Percentiles rank a stretch among this genome's conserved stretches.
phyloP scores from a whole-genome alignment of 2,888 invertebrate genomes.

The Rambutsinella grinnellia region DNA sequence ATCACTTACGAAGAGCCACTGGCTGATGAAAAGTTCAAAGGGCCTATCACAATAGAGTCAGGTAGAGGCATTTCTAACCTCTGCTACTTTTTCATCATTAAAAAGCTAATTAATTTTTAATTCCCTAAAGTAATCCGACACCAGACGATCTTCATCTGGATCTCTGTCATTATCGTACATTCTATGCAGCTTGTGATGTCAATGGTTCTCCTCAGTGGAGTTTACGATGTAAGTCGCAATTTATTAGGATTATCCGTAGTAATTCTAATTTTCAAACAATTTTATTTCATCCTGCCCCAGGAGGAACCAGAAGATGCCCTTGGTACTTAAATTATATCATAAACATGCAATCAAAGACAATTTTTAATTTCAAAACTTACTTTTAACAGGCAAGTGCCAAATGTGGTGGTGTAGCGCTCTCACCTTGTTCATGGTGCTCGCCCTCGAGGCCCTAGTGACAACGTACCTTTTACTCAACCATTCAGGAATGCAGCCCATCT shows the following conservation, averaged over 20 bases:
- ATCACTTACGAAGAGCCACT: slow-evolving; percentile 47
- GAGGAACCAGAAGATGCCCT: slow-evolving; percentile 59
- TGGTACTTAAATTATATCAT: too few relatives aligned
- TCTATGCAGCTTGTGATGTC: slow-evolving; percentile 60
- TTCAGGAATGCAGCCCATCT: slow-evolving; percentile 60
- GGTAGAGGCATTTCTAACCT: slow-evolving; percentile 24
- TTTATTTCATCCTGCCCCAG: slow-evolving; percentile 19
- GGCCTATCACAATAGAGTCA: slow-evolving; percentile 58
- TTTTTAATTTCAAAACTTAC: too few relatives aligned
- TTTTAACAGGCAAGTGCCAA: slow-evolving; percentile 63
- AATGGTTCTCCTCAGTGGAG: slow-evolving; percentile 54
- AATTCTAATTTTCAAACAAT: not conserved
- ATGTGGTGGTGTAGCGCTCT: slow-evolving; percentile 61
- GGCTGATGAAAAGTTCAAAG: slow-evolving; percentile 41
- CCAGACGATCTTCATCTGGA: slow-evolving; percentile 55
- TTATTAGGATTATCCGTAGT: not conserved
- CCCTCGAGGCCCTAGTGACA: slow-evolving; percentile 52
- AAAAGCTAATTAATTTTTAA: too few relatives aligned
- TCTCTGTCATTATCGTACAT: slow-evolving; percentile 56
- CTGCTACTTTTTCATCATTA: not conserved
- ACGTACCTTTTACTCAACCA: slow-evolving; percentile 44
- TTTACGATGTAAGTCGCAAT: slow-evolving; percentile 51
- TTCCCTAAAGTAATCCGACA: slow-evolving; percentile 50
- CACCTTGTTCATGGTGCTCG: slow-evolving; percentile 56
- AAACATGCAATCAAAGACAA: too few relatives aligned